phyloP scores from a whole-genome alignment of 2,888 invertebrate species.

The Idaea dimidiata region DNA sequence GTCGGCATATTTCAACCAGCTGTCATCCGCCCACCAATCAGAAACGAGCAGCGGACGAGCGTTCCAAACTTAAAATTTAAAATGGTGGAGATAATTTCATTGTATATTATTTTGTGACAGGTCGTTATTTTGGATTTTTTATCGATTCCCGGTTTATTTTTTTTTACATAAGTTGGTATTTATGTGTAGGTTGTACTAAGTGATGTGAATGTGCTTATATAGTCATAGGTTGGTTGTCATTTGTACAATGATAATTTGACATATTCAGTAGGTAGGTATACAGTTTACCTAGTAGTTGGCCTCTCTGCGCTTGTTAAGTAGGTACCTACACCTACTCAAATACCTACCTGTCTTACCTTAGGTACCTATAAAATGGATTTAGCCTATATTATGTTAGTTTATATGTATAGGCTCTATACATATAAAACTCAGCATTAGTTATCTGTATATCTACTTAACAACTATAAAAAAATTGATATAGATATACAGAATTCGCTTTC shows the following conservation, averaged over 20 bases:
- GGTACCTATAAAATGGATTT: too few relatives aligned
- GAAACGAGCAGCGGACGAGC: conserved; percentile 46
- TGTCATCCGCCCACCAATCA: conserved; percentile 73
- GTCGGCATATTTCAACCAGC: conserved; percentile 74
- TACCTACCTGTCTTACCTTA: too few relatives aligned
- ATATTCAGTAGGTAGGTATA: too few relatives aligned
- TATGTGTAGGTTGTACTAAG: conserved; percentile 19
- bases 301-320: too few relatives aligned
- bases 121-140: conserved; percentile 77
- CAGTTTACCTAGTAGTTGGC: too few relatives aligned
- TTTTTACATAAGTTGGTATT: conserved; percentile 43
- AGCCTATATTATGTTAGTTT: too few relatives aligned
- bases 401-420: too few relatives aligned
- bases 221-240: not conserved
- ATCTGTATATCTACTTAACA: conserved; percentile 6
- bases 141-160: conserved; percentile 66
- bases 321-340: too few relatives aligned
- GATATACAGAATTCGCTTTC: conserved; percentile 64
- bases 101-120: conserved; percentile 81
- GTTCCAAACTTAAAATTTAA: conserved; percentile 62
- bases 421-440: too few relatives aligned
- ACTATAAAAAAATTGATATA: conserved; percentile 33
- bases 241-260: too few relatives aligned
- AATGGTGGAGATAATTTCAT: conserved; percentile 80
- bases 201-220: not conserved